Conservation (phyloP, 1,140 invertebrate species). For the Thaumatotibia leucotreta region DNA sequence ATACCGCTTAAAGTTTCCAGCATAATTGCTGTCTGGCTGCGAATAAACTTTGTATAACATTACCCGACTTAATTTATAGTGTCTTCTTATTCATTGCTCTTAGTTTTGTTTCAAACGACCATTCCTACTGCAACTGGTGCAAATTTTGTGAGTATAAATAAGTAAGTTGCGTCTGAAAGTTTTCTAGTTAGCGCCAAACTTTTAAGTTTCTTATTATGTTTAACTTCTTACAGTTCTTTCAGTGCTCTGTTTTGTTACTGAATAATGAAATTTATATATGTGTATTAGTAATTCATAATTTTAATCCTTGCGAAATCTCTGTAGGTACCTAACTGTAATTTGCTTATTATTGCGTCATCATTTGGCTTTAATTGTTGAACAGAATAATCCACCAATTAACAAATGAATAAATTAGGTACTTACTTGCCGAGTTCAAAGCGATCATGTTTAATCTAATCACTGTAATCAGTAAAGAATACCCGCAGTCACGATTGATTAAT, state of each 20-base stretch:
- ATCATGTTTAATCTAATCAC: neutral
- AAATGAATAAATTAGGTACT: neutral
- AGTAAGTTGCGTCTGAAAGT: neutral
- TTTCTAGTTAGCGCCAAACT: neutral
- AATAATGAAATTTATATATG: no score
- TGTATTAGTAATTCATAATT: no score
- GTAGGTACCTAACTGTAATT: no score
- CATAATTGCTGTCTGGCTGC: slow-evolving; percentile 71
- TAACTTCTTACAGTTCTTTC: no score
- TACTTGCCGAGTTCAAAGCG: neutral
- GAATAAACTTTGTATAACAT: slow-evolving; percentile 74
- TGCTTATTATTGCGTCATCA: neutral
- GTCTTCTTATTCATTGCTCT: slow-evolving; percentile 61
- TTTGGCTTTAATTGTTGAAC: neutral
- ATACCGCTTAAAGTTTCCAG: slow-evolving; percentile 65
- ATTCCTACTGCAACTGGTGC: slow-evolving; percentile 25
- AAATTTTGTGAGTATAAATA: neutral
- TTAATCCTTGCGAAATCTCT: no score
- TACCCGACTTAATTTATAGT: slow-evolving; percentile 70
- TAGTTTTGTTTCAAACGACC: slow-evolving; percentile 55
- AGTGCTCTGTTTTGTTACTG: no score
- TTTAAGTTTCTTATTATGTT: neutral
- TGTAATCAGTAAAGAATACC: slow-evolving; percentile 5
- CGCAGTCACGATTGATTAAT: slow-evolving; percentile 15
- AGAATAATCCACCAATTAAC: neutral